Percentiles rank a stretch among this genome's conserved stretches.
phyloP scores from a whole-genome alignment of 2,888 invertebrate genomes.

The Branchellion lobata region DNA sequence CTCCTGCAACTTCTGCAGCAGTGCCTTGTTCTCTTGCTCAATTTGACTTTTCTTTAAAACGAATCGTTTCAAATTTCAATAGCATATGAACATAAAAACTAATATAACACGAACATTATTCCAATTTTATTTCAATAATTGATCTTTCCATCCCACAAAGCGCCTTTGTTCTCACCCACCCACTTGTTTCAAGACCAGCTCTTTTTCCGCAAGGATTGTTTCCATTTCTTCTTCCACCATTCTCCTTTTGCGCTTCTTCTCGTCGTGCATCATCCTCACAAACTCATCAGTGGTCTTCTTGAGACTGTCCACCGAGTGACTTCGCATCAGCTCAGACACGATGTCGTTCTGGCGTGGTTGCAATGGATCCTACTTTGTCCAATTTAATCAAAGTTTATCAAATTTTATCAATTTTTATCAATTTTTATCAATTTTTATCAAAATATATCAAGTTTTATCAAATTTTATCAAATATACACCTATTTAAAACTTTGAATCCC shows the following conservation, averaged over 20 bases:
- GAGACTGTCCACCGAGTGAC: conserved; percentile 33
- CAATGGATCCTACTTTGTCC: not conserved
- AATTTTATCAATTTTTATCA: too few relatives aligned
- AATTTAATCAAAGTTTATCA: too few relatives aligned
- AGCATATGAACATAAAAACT: not conserved
- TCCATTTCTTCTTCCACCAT: conserved; percentile 35
- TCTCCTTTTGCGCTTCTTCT: conserved; percentile 11
- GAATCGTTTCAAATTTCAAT: too few relatives aligned
- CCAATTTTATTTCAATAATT: not conserved
- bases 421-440: too few relatives aligned
- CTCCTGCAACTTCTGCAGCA: not conserved
- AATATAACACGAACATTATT: not conserved
- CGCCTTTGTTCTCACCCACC: not conserved
- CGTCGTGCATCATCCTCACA: conserved; percentile 1
- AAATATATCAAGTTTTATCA: not conserved
- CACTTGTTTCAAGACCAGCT: conserved; percentile 24
- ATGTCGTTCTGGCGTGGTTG: conserved; percentile 16
- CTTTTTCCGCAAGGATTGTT: conserved; percentile 29
- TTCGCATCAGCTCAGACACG: conserved; percentile 28
- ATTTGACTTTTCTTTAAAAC: not conserved
- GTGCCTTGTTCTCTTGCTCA: not conserved
- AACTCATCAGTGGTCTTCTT: conserved; percentile 27
- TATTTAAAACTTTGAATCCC: too few relatives aligned
- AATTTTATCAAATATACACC: not conserved
- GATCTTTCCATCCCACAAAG: not conserved